These are phyloP conservation scores for Sanderia malayensis DNA, from an alignment of 30 jellyfish, hydroid and myxozoan species.

Conservation along the genomic window DNA sequence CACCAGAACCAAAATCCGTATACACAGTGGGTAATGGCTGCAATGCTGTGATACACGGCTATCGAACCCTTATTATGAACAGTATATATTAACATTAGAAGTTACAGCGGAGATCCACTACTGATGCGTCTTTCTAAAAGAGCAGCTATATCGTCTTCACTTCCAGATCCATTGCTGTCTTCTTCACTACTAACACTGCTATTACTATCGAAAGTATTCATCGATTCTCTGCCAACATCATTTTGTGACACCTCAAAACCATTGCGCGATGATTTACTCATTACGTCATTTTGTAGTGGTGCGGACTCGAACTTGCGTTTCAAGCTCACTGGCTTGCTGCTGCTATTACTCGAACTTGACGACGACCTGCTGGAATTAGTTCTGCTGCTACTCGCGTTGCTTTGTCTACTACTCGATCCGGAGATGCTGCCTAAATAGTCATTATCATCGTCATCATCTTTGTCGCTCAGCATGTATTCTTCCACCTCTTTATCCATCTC, in stretches of 20 bases:
- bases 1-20: too few species aligned
- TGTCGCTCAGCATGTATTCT: slow-evolving; percentile 74
- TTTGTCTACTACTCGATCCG: slow-evolving; percentile 42
- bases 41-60: too few species aligned
- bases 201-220: neutral
- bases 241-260: neutral
- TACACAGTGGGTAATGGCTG: too few species aligned
- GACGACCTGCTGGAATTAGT: slow-evolving; percentile 31
- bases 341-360: neutral
- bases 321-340: neutral
- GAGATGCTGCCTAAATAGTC: slow-evolving; percentile 64
- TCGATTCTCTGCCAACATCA: neutral
- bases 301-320: too few species aligned
- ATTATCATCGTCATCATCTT: slow-evolving; percentile 36
- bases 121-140: slow-evolving; percentile 33
- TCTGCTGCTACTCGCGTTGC: slow-evolving; percentile 24
- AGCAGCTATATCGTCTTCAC: slow-evolving; percentile 16
- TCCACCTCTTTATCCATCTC: slow-evolving; percentile 97
- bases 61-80: too few species aligned
- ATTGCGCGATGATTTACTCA: neutral
- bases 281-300: neutral
- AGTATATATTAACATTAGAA: too few species aligned
- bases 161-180: neutral
- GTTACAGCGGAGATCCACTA: neutral
- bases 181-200: slow-evolving; percentile 16